A percentile compares a stretch with the other conserved stretches of the same genome.
Evolutionary conservation across 2,888 invertebrate genomes (phyloP).

Genomic region (Drepana falcataria): DNA sequence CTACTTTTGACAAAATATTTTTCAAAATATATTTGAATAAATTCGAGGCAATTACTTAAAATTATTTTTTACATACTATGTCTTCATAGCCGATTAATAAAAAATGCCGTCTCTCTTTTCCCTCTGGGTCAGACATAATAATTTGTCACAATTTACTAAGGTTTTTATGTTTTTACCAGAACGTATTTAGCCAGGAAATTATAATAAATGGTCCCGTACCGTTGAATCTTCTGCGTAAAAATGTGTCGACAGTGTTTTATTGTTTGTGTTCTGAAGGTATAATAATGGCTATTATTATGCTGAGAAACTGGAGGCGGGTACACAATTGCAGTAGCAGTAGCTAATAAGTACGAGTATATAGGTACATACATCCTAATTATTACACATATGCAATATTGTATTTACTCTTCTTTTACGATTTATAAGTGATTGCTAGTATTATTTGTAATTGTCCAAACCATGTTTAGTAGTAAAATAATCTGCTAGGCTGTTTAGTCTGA

Average conservation of each 20-base stretch:
- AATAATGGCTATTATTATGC: neutral
- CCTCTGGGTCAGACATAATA: slow-evolving; percentile 32
- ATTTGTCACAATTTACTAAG: slow-evolving; percentile 52
- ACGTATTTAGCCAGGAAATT: slow-evolving; percentile 43
- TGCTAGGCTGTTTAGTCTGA: too few relatives aligned
- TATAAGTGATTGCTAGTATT: too few relatives aligned
- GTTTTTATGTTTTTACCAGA: slow-evolving; percentile 36
- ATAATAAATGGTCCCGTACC: slow-evolving; percentile 41
- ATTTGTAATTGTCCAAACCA: too few relatives aligned
- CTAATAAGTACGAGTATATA: too few relatives aligned
- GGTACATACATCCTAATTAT: too few relatives aligned
- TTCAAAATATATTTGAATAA: neutral
- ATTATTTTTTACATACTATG: neutral
- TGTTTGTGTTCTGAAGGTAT: slow-evolving; percentile 8
- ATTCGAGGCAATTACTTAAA: neutral
- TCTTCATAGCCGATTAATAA: neutral
- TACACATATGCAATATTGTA: too few relatives aligned
- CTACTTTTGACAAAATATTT: too few relatives aligned
- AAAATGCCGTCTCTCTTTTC: slow-evolving; percentile 13
- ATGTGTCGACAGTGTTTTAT: slow-evolving; percentile 27
- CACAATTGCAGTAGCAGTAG: neutral
- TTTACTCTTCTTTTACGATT: too few relatives aligned
- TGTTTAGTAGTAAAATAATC: too few relatives aligned
- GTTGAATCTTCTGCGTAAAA: slow-evolving; percentile 31
- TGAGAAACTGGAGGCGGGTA: neutral